Evolutionary conservation across 2,888 invertebrate genomes (phyloP), one percentile per base, ranked within the genome.

Genomic region (Gortyna flavago): DNA sequence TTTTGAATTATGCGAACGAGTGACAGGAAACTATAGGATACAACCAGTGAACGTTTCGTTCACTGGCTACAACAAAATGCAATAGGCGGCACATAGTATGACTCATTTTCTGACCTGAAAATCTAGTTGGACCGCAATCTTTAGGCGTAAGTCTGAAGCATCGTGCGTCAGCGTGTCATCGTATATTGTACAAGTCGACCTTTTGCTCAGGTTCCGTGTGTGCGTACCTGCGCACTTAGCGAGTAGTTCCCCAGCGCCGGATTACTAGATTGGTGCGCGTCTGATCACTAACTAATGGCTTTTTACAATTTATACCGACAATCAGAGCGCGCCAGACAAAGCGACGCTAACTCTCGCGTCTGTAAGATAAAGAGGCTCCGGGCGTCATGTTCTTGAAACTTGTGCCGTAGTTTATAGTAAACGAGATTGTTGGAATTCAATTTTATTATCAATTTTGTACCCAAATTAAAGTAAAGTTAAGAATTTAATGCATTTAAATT

Each of bases 261-360:
- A 76, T 83, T 72, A 78, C 81, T 75, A 62, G 85, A 81, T 74
- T 51, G 79, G 78, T 75, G 72, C 68, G 72, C 78, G 68, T 69
- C 72, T 75, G 70, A 86, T 81, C 81, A 75, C 81, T 84, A 84
- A 76, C 82, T 85, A 85, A 83, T 83, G 71, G 73, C 64, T 68
- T 82, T 85, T 85, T 69, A 77, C 62, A 67, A 85, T 85, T 85
- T 71, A 77, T 71, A 18, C 71, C 21, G 41, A 64, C 62, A 51
- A 67, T 79, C 66, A 44, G n/a, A 67, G 69, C 61, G 35, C 35
- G 29, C 64, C 51, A 64, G 41, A 72, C 32, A 64, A 69, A 69
- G 62, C 51, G 70, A 32, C 48, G 29, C 16, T 75, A 80, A 68
- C 51, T 75, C 44, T 61, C 21, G 66, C 48, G 44, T 21, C 25